Percentiles rank a stretch among this genome's conserved stretches.
Evolutionary conservation across 2,113 vertebrate genomes (phyloP).

Genomic region (Platanista minor): DNA sequence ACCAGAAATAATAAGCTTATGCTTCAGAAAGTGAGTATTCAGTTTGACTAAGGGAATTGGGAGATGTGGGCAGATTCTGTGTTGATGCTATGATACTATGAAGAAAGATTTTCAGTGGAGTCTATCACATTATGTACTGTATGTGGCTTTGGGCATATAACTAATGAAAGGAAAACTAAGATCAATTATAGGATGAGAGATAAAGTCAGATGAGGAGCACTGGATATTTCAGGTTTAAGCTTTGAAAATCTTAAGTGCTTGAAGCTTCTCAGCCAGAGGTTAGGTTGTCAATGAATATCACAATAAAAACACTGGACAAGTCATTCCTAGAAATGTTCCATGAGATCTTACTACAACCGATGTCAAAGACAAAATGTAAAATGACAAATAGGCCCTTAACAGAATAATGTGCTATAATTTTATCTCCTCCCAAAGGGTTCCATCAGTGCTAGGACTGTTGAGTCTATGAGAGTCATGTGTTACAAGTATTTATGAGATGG

Average conservation of each 20-base stretch:
- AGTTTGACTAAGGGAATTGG: background rate
- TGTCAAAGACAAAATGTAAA: constrained; percentile 40
- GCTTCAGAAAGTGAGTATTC: background rate
- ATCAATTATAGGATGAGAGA: background rate
- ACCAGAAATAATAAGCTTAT: background rate
- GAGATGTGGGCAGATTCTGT: background rate
- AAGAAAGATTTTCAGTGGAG: background rate
- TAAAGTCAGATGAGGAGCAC: background rate
- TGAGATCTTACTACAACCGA: constrained; percentile 11
- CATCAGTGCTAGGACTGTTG: background rate
- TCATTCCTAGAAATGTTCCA: background rate
- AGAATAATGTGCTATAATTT: background rate
- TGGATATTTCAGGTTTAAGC: constrained; percentile 22
- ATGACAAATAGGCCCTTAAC: background rate
- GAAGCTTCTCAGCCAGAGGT: background rate
- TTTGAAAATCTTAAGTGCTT: background rate
- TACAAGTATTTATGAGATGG: background rate
- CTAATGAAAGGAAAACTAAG: background rate
- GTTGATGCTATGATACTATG: background rate
- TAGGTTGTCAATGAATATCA: background rate
- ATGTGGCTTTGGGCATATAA: background rate
- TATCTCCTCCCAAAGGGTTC: background rate
- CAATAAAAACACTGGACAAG: background rate
- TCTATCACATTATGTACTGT: background rate
- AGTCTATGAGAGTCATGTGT: background rate